Evolutionary conservation across 2,888 invertebrate species (phyloP).

Genomic region (Itoplectis maculator): DNA sequence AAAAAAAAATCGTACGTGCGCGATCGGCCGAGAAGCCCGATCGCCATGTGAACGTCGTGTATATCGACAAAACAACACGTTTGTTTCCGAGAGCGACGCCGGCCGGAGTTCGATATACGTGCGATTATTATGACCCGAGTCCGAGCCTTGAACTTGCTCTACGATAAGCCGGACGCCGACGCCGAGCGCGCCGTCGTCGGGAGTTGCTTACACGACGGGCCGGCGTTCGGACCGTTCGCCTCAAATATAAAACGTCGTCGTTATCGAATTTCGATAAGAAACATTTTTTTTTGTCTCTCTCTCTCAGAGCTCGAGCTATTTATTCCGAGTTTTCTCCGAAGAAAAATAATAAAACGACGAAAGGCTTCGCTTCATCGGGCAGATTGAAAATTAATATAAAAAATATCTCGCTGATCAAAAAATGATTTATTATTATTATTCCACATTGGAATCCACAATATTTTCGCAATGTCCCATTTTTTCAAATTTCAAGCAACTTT

Average conservation of each 20-base stretch:
- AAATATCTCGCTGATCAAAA: too few relatives aligned
- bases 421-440: too few relatives aligned
- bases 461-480: too few relatives aligned
- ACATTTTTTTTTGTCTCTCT: constrained; percentile 42
- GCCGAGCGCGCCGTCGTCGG: constrained; percentile 54
- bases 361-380: too few relatives aligned
- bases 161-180: constrained; percentile 79
- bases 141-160: constrained; percentile 84
- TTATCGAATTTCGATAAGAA: constrained; percentile 62
- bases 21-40: constrained; percentile 29
- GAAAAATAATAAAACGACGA: constrained; percentile 6
- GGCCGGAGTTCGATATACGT: constrained; percentile 78
- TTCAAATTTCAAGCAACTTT: too few relatives aligned
- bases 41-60: constrained; percentile 50
- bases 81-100: constrained; percentile 74
- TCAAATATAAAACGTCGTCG: constrained; percentile 62
- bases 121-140: constrained; percentile 82
- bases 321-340: constrained; percentile 50
- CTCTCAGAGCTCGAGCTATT: constrained; percentile 33
- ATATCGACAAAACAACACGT: constrained; percentile 78
- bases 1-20: background rate
- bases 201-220: constrained; percentile 66
- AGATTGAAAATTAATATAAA: too few relatives aligned
- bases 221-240: constrained; percentile 62
- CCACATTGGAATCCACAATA: too few relatives aligned